These are phyloP conservation scores for Nycteola revayana DNA, from an alignment of 2,888 invertebrate species.

Conservation along the genomic window DNA sequence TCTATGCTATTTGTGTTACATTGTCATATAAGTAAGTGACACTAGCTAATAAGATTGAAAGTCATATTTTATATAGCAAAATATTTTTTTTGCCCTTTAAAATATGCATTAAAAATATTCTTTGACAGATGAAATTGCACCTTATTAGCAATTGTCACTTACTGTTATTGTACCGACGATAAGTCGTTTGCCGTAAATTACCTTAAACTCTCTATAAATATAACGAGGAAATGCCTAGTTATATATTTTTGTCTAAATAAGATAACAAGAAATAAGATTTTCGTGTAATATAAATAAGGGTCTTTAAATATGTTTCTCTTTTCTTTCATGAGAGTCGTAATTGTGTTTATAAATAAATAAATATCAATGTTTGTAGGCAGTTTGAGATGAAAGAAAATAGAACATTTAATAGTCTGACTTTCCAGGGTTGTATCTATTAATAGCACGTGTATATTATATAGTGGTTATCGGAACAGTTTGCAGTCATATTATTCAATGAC, in stretches of 20 bases:
- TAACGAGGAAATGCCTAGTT: conserved; percentile 22
- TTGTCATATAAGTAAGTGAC: no score
- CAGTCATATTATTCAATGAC: conserved; percentile 8
- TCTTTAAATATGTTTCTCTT: conserved; percentile 22
- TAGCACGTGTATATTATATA: conserved; percentile 34
- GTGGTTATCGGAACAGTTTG: conserved; percentile 18
- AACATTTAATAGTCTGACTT: conserved; percentile 55
- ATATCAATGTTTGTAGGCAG: conserved; percentile 27
- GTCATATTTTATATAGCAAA: no score
- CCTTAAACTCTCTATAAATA: conserved; percentile 6
- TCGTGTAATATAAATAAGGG: conserved; percentile 18
- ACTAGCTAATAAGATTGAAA: no score
- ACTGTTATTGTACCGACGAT: no score
- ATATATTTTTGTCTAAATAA: conserved; percentile 48
- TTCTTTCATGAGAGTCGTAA: conserved; percentile 17
- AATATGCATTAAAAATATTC: no score
- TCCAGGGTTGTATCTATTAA: conserved; percentile 54
- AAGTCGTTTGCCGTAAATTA: background rate
- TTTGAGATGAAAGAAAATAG: conserved; percentile 32
- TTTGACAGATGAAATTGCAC: no score
- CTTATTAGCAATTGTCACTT: no score
- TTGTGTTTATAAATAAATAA: conserved; percentile 21
- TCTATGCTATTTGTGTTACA: no score
- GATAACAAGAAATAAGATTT: conserved; percentile 24
- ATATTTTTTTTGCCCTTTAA: no score